These are phyloP conservation scores for Gavialis gangeticus DNA, from an alignment of 2,113 vertebrate species.

Conservation along the genomic window DNA sequence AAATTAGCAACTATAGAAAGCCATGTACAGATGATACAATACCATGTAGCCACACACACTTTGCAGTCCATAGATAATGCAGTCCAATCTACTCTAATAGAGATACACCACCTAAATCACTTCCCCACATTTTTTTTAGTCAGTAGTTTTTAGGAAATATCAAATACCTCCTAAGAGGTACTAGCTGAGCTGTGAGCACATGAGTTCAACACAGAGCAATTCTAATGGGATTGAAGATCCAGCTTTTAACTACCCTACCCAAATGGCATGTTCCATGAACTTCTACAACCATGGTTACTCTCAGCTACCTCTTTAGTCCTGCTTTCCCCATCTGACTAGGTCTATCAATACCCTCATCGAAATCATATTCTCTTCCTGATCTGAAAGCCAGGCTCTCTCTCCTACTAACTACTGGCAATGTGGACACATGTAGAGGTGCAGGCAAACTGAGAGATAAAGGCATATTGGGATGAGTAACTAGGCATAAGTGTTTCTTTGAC, in stretches of 20 bases:
- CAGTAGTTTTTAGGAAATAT: background rate
- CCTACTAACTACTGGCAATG: rapidly evolving
- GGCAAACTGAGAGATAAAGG: background rate
- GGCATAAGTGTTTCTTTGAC: no score
- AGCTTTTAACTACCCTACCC: background rate
- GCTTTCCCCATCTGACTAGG: no score
- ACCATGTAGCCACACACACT: background rate
- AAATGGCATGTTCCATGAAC: background rate
- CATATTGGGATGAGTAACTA: no score
- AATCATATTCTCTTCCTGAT: background rate
- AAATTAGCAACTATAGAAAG: background rate
- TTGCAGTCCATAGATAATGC: background rate
- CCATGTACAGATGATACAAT: background rate
- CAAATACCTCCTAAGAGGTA: background rate
- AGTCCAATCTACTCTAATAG: background rate
- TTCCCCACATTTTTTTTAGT: background rate
- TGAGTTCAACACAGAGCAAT: background rate
- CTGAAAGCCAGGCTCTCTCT: rapidly evolving
- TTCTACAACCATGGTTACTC: no score
- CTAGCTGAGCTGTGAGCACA: rapidly evolving
- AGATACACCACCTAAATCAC: background rate
- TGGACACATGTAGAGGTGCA: background rate
- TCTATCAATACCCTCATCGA: rapidly evolving
- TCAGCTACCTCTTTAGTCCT: no score
- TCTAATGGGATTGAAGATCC: background rate